Percentiles rank a stretch among this genome's conserved stretches.
Conservation (phyloP, 2,888 invertebrate species). For the Acanthosepion lycidas region DNA sequence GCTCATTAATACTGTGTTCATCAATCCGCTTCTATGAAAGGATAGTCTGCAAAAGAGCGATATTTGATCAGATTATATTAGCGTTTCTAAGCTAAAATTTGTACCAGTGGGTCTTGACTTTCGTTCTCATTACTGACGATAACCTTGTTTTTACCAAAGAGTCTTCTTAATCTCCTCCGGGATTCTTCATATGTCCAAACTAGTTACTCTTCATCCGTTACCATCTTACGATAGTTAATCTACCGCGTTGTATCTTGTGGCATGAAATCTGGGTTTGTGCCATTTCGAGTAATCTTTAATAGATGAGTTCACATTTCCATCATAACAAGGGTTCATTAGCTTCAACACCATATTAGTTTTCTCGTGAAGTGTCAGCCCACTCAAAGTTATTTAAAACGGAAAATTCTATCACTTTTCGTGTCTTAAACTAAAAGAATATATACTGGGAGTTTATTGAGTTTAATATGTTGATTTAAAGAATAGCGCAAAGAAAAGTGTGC, state of each 20-base stretch:
- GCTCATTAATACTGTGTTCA: background rate
- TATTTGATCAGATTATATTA: background rate
- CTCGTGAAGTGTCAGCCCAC: no score
- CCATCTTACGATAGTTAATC: background rate
- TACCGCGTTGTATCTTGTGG: background rate
- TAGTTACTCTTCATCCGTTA: background rate
- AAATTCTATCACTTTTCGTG: background rate
- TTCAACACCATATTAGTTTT: background rate
- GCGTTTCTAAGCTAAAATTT: background rate
- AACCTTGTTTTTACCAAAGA: background rate
- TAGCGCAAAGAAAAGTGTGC: no score
- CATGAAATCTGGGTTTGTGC: background rate
- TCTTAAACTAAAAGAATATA: background rate
- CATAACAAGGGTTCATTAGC: background rate
- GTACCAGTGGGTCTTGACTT: background rate
- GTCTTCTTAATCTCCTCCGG: background rate
- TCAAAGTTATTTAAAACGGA: background rate
- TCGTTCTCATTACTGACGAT: background rate
- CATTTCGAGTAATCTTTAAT: background rate
- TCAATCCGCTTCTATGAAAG: background rate
- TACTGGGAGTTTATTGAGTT: no score
- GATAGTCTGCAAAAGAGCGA: background rate
- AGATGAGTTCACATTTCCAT: background rate
- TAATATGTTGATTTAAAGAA: no score
- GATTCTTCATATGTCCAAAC: background rate